Evolutionary conservation across 2,113 vertebrate species (phyloP).

Genomic region (Hylia prasina): DNA sequence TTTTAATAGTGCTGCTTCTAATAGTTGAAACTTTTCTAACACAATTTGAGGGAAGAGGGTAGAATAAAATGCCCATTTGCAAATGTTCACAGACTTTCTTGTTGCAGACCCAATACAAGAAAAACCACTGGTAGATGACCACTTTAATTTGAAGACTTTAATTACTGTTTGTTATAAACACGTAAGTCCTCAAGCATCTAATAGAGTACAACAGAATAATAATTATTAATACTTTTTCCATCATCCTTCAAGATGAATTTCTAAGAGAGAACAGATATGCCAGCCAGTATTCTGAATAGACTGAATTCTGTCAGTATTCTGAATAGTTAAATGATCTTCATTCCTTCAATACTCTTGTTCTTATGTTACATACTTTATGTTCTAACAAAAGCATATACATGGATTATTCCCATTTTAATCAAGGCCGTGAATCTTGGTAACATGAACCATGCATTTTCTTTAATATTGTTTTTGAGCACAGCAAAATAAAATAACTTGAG

Average conservation of each 20-base stretch:
- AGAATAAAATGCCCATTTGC: not conserved
- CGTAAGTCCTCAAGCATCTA: not conserved
- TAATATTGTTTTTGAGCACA: not conserved
- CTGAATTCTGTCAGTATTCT: not conserved
- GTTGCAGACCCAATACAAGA: not conserved
- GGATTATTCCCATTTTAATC: not conserved
- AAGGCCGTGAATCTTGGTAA: not conserved
- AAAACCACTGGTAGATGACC: not conserved
- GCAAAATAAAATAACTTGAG: slow-evolving; percentile 25
- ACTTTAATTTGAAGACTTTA: slow-evolving; percentile 15
- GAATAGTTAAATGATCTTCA: not conserved
- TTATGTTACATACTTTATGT: not conserved
- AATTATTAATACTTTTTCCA: not conserved
- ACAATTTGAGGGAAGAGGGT: not conserved
- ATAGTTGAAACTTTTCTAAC: not conserved
- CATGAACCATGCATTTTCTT: not conserved
- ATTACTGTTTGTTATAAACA: not conserved
- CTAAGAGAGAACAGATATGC: not conserved
- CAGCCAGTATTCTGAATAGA: not conserved
- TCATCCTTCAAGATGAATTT: not conserved
- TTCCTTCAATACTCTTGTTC: not conserved
- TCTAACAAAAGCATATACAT: not conserved
- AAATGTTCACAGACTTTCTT: not conserved
- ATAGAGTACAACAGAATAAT: not conserved
- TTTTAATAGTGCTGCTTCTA: slow-evolving; percentile 11